Evolutionary conservation across 2,888 invertebrate species (phyloP).

Genomic region (Ypsolopha scabrella): DNA sequence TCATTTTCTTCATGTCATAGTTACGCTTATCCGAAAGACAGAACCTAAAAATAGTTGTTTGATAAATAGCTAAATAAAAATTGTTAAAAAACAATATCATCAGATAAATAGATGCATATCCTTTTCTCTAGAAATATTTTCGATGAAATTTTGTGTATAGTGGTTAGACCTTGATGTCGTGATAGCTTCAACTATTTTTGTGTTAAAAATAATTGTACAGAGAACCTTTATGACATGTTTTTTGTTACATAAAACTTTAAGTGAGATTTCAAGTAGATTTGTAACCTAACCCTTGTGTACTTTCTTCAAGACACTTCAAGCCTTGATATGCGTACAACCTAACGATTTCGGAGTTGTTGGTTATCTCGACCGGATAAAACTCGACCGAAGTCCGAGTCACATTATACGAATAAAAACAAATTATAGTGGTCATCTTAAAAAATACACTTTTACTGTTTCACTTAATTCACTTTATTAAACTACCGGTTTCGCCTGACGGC

Average conservation of each 20-base stretch:
- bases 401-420: no score
- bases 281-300: no score
- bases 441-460: no score
- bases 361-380: no score
- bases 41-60: conserved; percentile 25
- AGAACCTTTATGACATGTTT: conserved; percentile 17
- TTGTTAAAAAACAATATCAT: conserved; percentile 43
- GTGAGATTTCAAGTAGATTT: background rate
- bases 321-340: no score
- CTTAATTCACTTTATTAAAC: no score
- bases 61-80: conserved; percentile 34
- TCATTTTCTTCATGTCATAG: conserved; percentile 22
- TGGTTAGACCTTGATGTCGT: conserved; percentile 59
- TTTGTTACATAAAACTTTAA: conserved; percentile 4
- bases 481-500: no score
- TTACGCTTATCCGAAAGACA: conserved; percentile 42
- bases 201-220: conserved; percentile 25
- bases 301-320: no score
- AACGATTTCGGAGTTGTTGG: no score
- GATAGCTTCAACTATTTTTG: conserved; percentile 41
- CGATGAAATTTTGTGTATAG: conserved; percentile 56
- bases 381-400: no score
- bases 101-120: conserved; percentile 68
- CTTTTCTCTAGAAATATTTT: conserved; percentile 66
- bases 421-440: no score